phyloP scores from a whole-genome alignment of 2,797 vertebrate genomes.

The Fringilla coelebs region DNA sequence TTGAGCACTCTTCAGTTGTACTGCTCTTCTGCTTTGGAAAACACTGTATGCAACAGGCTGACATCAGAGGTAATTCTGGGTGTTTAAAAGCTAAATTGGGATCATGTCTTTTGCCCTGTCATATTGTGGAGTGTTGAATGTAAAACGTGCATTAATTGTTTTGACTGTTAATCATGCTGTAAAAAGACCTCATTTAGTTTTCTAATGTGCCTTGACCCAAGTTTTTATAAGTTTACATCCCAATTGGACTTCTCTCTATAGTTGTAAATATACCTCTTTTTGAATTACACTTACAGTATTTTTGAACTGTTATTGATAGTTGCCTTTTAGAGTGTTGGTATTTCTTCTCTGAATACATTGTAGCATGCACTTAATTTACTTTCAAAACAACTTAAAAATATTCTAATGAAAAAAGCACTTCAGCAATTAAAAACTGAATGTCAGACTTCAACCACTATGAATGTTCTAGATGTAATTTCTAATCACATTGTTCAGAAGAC shows the following conservation, averaged over 20 bases:
- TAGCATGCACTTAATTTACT: not conserved
- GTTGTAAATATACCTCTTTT: not conserved
- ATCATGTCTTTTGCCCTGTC: not conserved
- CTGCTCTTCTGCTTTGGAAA: constrained; percentile 89
- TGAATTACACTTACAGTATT: not conserved
- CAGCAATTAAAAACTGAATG: not conserved
- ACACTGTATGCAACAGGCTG: constrained; percentile 85
- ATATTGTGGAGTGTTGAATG: not conserved
- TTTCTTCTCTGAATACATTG: not conserved
- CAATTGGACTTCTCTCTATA: not conserved
- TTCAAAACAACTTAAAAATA: not conserved
- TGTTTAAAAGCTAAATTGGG: not conserved
- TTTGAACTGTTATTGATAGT: not conserved
- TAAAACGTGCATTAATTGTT: not conserved
- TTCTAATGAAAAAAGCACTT: not conserved
- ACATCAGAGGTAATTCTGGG: constrained; percentile 83
- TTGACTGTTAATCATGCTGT: not conserved
- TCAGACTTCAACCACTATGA: not conserved
- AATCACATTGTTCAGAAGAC: not conserved
- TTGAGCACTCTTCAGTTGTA: constrained; percentile 90
- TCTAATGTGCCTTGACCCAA: not conserved
- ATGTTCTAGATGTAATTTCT: not conserved
- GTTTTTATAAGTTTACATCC: not conserved
- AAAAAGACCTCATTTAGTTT: not conserved
- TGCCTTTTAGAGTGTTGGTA: not conserved